phyloP scores from a whole-genome alignment of 37 sponge, comb jelly and placozoan species.

The Oopsacas minuta region DNA sequence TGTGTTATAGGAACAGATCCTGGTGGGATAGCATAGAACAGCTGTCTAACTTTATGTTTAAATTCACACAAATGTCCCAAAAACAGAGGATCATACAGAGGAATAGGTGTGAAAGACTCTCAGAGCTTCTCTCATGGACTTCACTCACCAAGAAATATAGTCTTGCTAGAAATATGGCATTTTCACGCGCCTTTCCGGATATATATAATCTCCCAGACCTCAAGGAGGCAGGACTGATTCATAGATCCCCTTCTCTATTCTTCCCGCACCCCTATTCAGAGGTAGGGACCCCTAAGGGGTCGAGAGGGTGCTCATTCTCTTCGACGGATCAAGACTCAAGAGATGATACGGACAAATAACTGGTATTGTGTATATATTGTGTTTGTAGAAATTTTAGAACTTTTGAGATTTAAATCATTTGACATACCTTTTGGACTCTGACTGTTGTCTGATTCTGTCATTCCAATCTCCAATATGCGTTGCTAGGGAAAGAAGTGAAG shows the following conservation, averaged over 20 bases:
- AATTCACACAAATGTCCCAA: slow-evolving; percentile 62
- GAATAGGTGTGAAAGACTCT: slow-evolving; percentile 89
- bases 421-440: background rate
- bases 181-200: slow-evolving; percentile 15
- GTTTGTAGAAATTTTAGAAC: background rate
- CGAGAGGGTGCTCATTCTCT: background rate
- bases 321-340: background rate
- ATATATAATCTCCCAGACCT: background rate
- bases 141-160: background rate
- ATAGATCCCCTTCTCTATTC: background rate
- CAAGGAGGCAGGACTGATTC: background rate
- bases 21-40: slow-evolving; percentile 12
- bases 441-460: slow-evolving; percentile 10
- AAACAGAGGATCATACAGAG: slow-evolving; percentile 91
- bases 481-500: background rate
- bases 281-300: background rate
- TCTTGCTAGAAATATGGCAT: background rate
- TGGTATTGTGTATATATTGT: background rate
- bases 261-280: slow-evolving; percentile 4
- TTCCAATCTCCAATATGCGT: background rate
- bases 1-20: background rate
- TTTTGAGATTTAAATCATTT: background rate
- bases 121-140: slow-evolving; percentile 88
- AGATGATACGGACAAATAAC: slow-evolving; percentile 6
- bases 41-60: slow-evolving; percentile 52